Evolutionary conservation across 2,797 vertebrate species (phyloP), one percentile per base, ranked within the genome.

Genomic region (Mionectes olivaceus): DNA sequence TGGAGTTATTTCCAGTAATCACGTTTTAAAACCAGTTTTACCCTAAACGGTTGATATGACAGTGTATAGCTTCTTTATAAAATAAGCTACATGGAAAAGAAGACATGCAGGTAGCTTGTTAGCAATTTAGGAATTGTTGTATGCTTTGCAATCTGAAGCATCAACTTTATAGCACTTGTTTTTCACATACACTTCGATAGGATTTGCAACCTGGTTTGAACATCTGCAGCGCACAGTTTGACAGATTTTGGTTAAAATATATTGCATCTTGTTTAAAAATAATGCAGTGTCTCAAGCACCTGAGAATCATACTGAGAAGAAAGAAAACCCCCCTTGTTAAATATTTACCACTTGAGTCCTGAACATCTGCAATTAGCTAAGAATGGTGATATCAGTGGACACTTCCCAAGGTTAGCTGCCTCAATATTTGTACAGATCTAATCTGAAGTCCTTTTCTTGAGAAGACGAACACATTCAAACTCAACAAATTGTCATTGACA

Each of bases 341-440:
- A 97, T 96, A 96, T 96, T 96, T 95, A 85, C 91, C 82, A 78
- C 92, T 93, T 83, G 85, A 95, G 91, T 94, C 64, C 55, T 90
- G 83, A 95, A 91, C 75, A 79, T 91, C 94, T 94, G 87, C 96
- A 97, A 91, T 97, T 97, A 97, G 87, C 96, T 95, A 95, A 97
- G 96, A 97, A 73, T 89, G 75, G 82, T 94, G 92, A 76, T 87
- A 87, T 89, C 87, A 95, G 90, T 94, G 92, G 97, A 95, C 90
- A 78, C 69, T 93, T 95, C 90, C 95, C 85, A 83, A 91, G 90
- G 93, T 92, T 87, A 96, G 89, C 74, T 73, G 28, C 68, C 67
- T 84, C 56, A 60, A 47, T 80, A 93, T 93, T 94, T 94, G 92
- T 78, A 82, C 70, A 93, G 95, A 94, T 95, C 75, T 95, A 94